Evolutionary conservation across 2,888 invertebrate species (phyloP).

Genomic region (Drosophila prostipennis): DNA sequence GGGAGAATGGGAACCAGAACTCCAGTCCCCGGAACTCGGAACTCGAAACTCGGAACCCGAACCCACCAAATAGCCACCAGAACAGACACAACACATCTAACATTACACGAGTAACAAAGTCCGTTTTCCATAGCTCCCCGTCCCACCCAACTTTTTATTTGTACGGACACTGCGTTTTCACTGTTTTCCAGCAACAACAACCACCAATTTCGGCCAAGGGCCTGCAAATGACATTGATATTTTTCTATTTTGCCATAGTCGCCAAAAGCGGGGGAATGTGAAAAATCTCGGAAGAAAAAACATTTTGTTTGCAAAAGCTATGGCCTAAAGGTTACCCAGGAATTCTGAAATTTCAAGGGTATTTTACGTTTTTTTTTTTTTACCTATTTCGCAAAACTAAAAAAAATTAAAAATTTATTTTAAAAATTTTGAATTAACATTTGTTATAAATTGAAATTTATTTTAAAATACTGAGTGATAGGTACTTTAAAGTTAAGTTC

Average conservation of each 20-base stretch:
- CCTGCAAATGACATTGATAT: constrained; percentile 72
- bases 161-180: neutral
- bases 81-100: constrained; percentile 52
- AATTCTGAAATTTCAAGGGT: neutral
- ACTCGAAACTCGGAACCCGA: constrained; percentile 3
- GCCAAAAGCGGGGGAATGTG: constrained; percentile 3
- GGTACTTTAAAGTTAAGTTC: too few species aligned
- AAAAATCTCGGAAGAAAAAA: neutral
- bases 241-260: constrained; percentile 55
- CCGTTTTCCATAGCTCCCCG: neutral
- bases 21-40: constrained; percentile 4
- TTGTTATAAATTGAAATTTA: too few species aligned
- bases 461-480: too few species aligned
- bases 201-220: constrained; percentile 45
- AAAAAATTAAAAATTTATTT: too few species aligned
- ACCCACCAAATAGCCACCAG: constrained; percentile 23
- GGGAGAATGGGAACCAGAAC: neutral
- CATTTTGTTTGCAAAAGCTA: neutral
- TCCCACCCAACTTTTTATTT: neutral
- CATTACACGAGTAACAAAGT: constrained; percentile 59
- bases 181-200: too few species aligned
- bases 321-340: neutral
- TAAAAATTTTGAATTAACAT: too few species aligned
- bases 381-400: too few species aligned
- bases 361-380: too few species aligned